Evolutionary conservation across 1,140 invertebrate species (phyloP), one percentile per base, ranked within the genome.

Genomic region (Drosophila mauritiana): DNA sequence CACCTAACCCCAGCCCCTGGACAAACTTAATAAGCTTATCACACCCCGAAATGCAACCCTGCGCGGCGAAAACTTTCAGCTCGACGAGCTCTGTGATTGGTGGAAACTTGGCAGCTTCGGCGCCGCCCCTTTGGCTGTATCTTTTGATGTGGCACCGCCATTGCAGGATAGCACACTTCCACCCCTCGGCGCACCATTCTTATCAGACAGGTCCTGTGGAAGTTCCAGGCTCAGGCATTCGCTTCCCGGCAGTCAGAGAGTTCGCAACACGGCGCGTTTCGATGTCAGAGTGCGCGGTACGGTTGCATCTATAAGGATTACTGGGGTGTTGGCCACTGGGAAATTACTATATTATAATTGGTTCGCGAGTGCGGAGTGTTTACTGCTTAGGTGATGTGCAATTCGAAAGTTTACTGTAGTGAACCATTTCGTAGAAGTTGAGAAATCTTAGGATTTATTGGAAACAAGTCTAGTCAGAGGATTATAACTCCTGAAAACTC

Each of bases 21-120:
- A 17, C 56, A 27, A 58, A 68, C 82, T 86, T 86, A 86, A 89
- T 86, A 86, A 86, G 83, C 83, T 86, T 86, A 88, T 73, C 34
- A 51, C 75, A 83, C 70, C 79, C 75, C 62, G 13, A 22, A 68
- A 70, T 70, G 73, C 82, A 70, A 67, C 83, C 74, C 82, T 70
- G 76, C 36, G 42, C 49, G 64, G 20, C 12, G 15, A 15, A 45
- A 88, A 83, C 49, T 79, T 82, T 72, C 37, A 27, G 0, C 20
- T 39, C 27, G 61, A 46, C 27, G 11, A 6, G 6, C 39, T 64
- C 62, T 52, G 63, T 52, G 63, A 86, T 86, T 86, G 83, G 83
- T 31, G 27, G 31, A 34, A 22, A 22, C 48, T 13, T 12, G 7
- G 25, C 17, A 25, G 25, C 48, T 13, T 13, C 7, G 46, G 55